Percentiles rank a stretch among this genome's conserved stretches.
phyloP scores from a whole-genome alignment of 1,140 invertebrate genomes.

The Agrilus planipennis region DNA sequence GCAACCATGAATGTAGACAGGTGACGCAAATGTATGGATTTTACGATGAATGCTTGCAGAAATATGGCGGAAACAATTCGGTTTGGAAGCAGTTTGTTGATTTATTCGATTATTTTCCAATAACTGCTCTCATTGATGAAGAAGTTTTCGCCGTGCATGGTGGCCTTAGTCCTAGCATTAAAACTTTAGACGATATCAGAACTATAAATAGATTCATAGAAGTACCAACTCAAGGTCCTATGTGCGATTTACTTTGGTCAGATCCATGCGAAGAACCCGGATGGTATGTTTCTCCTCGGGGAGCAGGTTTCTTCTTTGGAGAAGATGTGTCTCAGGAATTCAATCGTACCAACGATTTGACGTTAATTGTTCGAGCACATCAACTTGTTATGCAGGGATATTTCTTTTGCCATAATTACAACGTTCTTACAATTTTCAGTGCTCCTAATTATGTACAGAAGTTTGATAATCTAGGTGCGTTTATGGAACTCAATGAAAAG shows the following conservation, averaged over 20 bases:
- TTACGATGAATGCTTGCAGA: slow-evolving; percentile 97
- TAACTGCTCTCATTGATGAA: slow-evolving; percentile 93
- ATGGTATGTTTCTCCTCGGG: slow-evolving; percentile 98
- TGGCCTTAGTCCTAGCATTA: slow-evolving; percentile 95
- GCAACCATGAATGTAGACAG: slow-evolving; percentile 98
- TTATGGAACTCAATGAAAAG: slow-evolving; percentile 99
- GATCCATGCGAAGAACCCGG: slow-evolving; percentile 96
- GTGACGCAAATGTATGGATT: slow-evolving; percentile 99
- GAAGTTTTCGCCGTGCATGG: slow-evolving; percentile 99
- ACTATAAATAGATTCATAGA: slow-evolving; percentile 97
- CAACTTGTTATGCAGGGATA: slow-evolving; percentile 99
- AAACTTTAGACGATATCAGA: slow-evolving; percentile 96
- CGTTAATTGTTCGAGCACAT: slow-evolving; percentile 94
- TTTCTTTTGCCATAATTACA: slow-evolving; percentile 99
- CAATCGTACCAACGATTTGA: slow-evolving; percentile 97
- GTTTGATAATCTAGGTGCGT: slow-evolving; percentile 99
- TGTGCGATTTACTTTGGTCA: slow-evolving; percentile 99
- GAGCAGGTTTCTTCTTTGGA: slow-evolving; percentile 98
- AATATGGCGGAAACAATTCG: slow-evolving; percentile 98
- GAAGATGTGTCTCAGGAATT: slow-evolving; percentile 99
- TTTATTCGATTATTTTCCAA: slow-evolving; percentile 96
- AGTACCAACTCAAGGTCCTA: slow-evolving; percentile 92
- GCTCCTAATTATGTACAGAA: slow-evolving; percentile 99
- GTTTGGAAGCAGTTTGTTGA: slow-evolving; percentile 99
- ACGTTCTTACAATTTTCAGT: slow-evolving; percentile 99